These are phyloP conservation scores for Amphipoea lucens DNA, from an alignment of 2,888 invertebrate species.

Conservation along the genomic window DNA sequence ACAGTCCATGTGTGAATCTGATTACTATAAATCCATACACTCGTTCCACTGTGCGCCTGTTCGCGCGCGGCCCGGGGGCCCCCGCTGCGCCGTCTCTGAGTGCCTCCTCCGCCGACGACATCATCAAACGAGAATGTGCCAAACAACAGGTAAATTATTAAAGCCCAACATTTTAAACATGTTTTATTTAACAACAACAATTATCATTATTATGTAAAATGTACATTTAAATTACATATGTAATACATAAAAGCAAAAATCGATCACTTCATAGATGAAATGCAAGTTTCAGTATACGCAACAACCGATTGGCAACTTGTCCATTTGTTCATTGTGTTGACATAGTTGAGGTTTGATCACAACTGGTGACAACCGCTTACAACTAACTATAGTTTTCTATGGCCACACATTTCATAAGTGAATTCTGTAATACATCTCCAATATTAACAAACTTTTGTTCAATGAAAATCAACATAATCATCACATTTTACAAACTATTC, in stretches of 20 bases:
- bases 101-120: too few relatives aligned
- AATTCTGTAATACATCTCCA: conserved; percentile 57
- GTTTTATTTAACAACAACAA: conserved; percentile 89
- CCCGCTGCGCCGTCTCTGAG: too few relatives aligned
- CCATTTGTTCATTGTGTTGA: conserved; percentile 66
- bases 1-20: too few relatives aligned
- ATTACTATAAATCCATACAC: too few relatives aligned
- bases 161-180: conserved; percentile 67
- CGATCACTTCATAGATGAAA: conserved; percentile 78
- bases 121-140: too few relatives aligned
- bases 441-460: conserved; percentile 66
- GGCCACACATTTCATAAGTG: conserved; percentile 69
- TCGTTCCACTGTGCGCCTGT: too few relatives aligned
- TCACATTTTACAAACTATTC: conserved; percentile 60
- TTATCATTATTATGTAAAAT: conserved; percentile 86
- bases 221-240: conserved; percentile 85
- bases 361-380: conserved; percentile 48
- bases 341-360: conserved; percentile 48
- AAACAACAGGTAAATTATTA: conserved; percentile 16
- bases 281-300: conserved; percentile 70
- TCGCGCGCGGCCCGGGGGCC: too few relatives aligned
- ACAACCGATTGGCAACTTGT: conserved; percentile 65
- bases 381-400: conserved; percentile 64
- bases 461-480: conserved; percentile 59
- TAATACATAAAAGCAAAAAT: conserved; percentile 84